Evolutionary conservation across 92 coral and sea anemone species (phyloP), one percentile per base, ranked within the genome.

Genomic region (Heliopora coerulea): DNA sequence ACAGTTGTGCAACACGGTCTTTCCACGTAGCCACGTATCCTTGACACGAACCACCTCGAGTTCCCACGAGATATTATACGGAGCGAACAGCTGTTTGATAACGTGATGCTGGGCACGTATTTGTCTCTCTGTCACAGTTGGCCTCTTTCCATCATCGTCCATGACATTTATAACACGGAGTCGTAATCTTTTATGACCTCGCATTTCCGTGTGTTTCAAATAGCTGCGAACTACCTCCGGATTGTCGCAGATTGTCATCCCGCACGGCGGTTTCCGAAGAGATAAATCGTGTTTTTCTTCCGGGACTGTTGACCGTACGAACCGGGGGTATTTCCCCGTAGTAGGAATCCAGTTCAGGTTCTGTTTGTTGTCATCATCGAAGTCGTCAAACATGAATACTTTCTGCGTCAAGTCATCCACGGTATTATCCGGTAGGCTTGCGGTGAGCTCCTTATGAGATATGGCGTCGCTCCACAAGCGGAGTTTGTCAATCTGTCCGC

Each of bases 161-260:
- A 85, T 83, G 18, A 93, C 89, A 58, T 90, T 90, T 9, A 93
- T 80, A 39, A 93, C 74, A 0, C 98, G 96, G 54, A 87, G 81
- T 34, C 91, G 72, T 52, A 93, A 65, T 24, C 62, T 60, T 73
- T 90, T 93, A 42, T 56, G 72, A 3, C 79, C 83, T 20, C 96
- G 88, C 33, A 85, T 75, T 32, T 70, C 82, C 7, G 81, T 86
- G 67, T 93, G 84, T 32, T 79, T 84, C 33, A 90, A 85, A 62
- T 93, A 93, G 73, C 98, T 93, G 27, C 88, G 86, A 26, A 87
- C 81, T 6, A 93, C 89, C 82, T 93, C 98, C 0, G 96, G 96
- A 79, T 93, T 93, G 68, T 93, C 98, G 40, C 98, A 93, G 18
- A 93, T 96, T 0, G 98, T 93, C 14, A 40, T 79, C 0, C 98